These are phyloP conservation scores for Chaenocephalus aceratus DNA, from an alignment of 2,113 vertebrate species.

Conservation along the genomic window DNA sequence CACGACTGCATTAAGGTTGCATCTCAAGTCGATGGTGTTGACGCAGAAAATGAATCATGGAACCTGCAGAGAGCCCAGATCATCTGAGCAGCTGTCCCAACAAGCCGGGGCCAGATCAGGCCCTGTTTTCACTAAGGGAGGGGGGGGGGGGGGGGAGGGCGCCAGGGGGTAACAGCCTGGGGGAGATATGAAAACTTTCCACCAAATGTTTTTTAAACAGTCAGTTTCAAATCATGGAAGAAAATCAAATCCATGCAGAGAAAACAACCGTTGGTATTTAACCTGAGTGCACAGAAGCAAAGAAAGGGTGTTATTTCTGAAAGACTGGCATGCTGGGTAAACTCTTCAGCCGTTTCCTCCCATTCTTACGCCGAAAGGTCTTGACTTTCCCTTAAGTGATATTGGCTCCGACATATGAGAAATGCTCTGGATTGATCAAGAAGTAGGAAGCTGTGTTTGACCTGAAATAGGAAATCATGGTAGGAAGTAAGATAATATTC, in stretches of 20 bases:
- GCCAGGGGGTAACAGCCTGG: no score
- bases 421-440: conserved; percentile 51
- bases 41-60: conserved; percentile 82
- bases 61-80: conserved; percentile 81
- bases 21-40: conserved; percentile 70
- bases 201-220: conserved; percentile 22
- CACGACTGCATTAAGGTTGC: conserved; percentile 45
- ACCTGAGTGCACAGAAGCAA: conserved; percentile 36
- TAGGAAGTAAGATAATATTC: conserved; percentile 79
- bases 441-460: conserved; percentile 66
- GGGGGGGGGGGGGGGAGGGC: no score
- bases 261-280: conserved; percentile 67
- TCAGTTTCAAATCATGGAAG: conserved; percentile 51
- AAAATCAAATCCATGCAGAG: conserved; percentile 50
- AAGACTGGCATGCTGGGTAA: conserved; percentile 61
- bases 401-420: conserved; percentile 58
- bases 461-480: conserved; percentile 70
- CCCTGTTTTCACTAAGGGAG: conserved; percentile 61
- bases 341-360: conserved; percentile 80
- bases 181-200: conserved; percentile 50
- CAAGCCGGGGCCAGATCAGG: conserved; percentile 69
- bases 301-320: conserved; percentile 52
- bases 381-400: conserved; percentile 77
- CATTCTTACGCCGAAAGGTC: conserved; percentile 80
- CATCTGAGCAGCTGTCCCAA: conserved; percentile 86